Evolutionary conservation across 92 coral and sea anemone species (phyloP).

Genomic region (Paragorgia papillata): DNA sequence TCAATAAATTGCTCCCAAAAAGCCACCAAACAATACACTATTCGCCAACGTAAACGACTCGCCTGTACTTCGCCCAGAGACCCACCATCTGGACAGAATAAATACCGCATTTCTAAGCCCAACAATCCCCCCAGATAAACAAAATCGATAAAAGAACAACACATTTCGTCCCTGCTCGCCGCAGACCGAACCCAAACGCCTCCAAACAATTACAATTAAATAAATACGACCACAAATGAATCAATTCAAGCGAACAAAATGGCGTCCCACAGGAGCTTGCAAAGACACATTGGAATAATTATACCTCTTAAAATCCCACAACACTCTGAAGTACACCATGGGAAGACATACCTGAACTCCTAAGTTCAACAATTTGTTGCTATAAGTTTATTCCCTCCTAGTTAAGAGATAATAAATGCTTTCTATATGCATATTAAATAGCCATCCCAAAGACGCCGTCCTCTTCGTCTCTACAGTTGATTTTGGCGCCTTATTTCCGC

Average conservation of each 20-base stretch:
- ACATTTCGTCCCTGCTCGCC: not conserved
- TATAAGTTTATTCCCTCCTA: not conserved
- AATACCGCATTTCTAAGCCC: too few species aligned
- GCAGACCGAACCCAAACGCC: not conserved
- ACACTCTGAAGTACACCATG: too few species aligned
- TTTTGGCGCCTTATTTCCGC: constrained; percentile 52
- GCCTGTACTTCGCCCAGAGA: too few species aligned
- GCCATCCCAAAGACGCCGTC: too few species aligned
- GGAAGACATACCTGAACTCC: too few species aligned
- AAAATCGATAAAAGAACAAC: not conserved
- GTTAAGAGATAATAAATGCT: not conserved
- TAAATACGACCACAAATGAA: not conserved
- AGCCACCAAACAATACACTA: too few species aligned
- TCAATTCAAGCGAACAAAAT: not conserved
- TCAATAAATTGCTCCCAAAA: too few species aligned
- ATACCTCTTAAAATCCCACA: too few species aligned
- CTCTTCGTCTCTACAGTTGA: constrained; percentile 6
- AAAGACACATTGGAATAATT: not conserved
- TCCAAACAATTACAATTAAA: not conserved
- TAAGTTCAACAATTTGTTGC: too few species aligned
- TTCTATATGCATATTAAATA: constrained; percentile 17
- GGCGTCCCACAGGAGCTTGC: not conserved
- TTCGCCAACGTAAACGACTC: too few species aligned
- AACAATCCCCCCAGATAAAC: not conserved
- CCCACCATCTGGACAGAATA: too few species aligned